Percentiles rank a stretch among this genome's conserved stretches.
phyloP scores from a whole-genome alignment of 2,797 vertebrate genomes.

The Chrysolophus pictus region DNA sequence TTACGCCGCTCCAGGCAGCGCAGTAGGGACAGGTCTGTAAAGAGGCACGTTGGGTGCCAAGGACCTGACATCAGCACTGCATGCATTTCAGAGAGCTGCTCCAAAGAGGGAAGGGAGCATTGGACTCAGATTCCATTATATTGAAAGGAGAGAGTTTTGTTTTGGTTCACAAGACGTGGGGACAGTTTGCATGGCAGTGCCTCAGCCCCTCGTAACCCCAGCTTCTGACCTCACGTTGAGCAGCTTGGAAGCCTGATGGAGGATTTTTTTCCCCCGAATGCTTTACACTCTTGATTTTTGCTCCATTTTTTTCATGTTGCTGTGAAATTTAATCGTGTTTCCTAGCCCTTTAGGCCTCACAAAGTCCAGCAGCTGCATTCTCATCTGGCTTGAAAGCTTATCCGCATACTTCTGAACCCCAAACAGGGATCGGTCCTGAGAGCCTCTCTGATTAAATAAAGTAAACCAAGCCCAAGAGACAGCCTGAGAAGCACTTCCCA shows the following conservation, averaged over 20 bases:
- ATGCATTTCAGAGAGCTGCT: not conserved
- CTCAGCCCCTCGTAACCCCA: not conserved
- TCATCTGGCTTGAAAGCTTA: conserved; percentile 69
- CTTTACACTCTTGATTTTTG: conserved; percentile 47
- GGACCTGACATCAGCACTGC: conserved; percentile 36
- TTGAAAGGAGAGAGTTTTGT: not conserved
- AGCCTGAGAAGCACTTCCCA: not conserved
- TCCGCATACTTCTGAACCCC: conserved; percentile 53
- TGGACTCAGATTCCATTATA: fast-evolving
- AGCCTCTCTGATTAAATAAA: not conserved
- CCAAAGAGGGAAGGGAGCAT: not conserved
- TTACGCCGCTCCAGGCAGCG: not conserved
- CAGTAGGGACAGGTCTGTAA: not conserved
- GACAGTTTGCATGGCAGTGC: not conserved
- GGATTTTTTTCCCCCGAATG: not conserved
- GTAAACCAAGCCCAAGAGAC: not conserved
- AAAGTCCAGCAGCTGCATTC: conserved; percentile 69
- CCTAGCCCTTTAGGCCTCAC: conserved; percentile 73
- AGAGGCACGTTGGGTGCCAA: not conserved
- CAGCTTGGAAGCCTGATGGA: conserved; percentile 7
- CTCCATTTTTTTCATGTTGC: conserved; percentile 64
- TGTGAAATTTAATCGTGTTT: conserved; percentile 84
- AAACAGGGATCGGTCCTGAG: not conserved
- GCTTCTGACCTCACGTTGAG: not conserved
- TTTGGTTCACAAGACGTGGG: not conserved